A percentile compares a stretch with the other conserved stretches of the same genome.
Evolutionary conservation across 2,113 vertebrate genomes (phyloP).

Genomic region (Cettia cetti): DNA sequence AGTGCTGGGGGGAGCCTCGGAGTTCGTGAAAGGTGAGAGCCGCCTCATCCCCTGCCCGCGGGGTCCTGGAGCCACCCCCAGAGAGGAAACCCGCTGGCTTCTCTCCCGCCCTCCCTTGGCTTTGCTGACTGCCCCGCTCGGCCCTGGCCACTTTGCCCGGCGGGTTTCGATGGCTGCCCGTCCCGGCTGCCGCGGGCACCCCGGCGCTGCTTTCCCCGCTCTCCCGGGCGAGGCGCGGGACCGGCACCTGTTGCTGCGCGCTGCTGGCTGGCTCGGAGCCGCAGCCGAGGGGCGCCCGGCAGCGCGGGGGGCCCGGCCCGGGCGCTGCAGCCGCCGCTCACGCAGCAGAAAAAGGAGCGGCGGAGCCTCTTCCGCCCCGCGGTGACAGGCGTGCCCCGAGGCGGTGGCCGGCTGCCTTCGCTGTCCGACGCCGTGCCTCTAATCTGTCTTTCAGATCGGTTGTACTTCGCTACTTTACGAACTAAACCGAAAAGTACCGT

Average conservation of each 20-base stretch:
- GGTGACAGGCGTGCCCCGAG: background rate
- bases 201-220: background rate
- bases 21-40: constrained; percentile 76
- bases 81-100: background rate
- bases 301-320: background rate
- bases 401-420: accelerated
- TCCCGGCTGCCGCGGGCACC: background rate
- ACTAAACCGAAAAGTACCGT: constrained; percentile 93
- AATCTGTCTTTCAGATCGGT: constrained; percentile 76
- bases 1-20: constrained; percentile 61
- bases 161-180: background rate
- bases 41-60: background rate
- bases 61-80: background rate
- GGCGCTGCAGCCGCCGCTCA: background rate
- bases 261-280: background rate
- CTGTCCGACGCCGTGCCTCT: background rate
- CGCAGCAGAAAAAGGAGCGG: background rate
- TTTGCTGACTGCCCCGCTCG: background rate
- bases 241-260: background rate
- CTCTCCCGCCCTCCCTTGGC: background rate
- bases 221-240: background rate
- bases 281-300: background rate
- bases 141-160: background rate
- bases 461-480: constrained; percentile 94
- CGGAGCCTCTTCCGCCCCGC: background rate